Base-by-base conservation (phyloP, 2,113 vertebrate species). In the Dromiciops gliroides region DNA sequence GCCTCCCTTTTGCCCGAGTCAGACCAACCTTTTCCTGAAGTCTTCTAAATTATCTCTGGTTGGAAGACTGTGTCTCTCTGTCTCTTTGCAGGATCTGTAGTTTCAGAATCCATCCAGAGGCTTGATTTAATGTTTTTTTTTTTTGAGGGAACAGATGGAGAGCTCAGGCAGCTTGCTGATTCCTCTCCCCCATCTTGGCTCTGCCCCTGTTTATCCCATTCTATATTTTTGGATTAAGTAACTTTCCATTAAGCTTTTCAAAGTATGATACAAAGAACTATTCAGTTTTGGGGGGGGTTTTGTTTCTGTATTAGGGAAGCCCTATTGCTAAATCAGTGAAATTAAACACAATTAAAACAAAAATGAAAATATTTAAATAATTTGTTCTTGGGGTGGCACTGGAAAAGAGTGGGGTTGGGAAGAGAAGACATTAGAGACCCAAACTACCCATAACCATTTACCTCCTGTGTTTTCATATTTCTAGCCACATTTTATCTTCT, bases 371-470 rank as follows among this genome's bases (percentile, higher is more conserved):
- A 67, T 37, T 51, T 51, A 4, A 67, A 75, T n/a, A n/a, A n/a
- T n/a, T n/a, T 19, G 31, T 0, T 14, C 60, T n/a, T 12, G 3
- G 3, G 3, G 8, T 25, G 14, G 3, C 12, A 14, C 31, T 67
- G 24, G 31, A 67, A 67, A 67, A 67, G 11, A 67, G 28, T 11
- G 0, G 31, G 4, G 26, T 12, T 75, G 53, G 53, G 51, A 56
- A 8, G 6, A 75, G 60, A 19, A 75, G 14, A 1, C 37, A 75
- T n/a, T 19, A 75, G 3, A n/a, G 12, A 75, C 14, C 12, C 12
- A 0, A 75, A 37, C 3, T n/a, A 4, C 14, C 14, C 2, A 9
- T 16, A 19, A n/a, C 31, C 1, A 12, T n/a, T 75, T 4, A 37
- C 31, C 3, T 7, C 14, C 37, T 60, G 28, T 31, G 28, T 60